Evolutionary conservation across 2,797 vertebrate species (phyloP).

Genomic region (Odontamblyopus rebecca): DNA sequence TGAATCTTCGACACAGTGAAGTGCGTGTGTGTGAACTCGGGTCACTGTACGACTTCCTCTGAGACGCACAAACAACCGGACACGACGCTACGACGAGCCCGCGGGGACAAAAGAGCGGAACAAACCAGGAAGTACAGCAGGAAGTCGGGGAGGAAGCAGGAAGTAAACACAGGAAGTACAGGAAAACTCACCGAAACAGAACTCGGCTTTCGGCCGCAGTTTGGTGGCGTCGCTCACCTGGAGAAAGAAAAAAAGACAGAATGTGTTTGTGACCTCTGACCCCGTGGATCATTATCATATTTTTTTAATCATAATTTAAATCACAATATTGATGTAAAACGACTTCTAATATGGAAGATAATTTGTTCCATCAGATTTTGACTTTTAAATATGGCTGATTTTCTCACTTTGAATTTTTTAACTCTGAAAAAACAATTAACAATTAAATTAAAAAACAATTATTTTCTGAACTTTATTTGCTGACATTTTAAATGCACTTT

Average conservation of each 20-base stretch:
- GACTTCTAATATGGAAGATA: too few species aligned
- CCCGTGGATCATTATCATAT: too few species aligned
- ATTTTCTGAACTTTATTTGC: too few species aligned
- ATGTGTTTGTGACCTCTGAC: too few species aligned
- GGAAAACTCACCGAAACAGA: conserved; percentile 90
- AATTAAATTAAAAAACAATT: too few species aligned
- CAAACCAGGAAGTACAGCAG: conserved; percentile 10
- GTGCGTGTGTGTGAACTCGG: conserved; percentile 16
- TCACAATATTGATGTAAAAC: too few species aligned
- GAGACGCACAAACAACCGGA: conserved; percentile 48
- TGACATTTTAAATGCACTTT: too few species aligned
- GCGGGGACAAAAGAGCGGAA: conserved; percentile 62
- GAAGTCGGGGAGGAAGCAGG: conserved; percentile 30
- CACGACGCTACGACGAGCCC: conserved; percentile 40
- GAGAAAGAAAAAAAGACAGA: background rate
- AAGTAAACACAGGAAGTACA: background rate
- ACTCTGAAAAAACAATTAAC: too few species aligned
- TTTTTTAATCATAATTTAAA: too few species aligned
- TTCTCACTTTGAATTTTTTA: too few species aligned
- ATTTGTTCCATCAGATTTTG: too few species aligned
- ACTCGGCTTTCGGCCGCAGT: conserved; percentile 94
- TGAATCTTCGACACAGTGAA: background rate
- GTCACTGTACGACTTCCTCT: conserved; percentile 57
- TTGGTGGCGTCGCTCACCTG: conserved; percentile 97
- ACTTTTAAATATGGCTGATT: too few species aligned